Conservation (phyloP, 2,888 invertebrate genomes). For the Lymantria dispar region DNA sequence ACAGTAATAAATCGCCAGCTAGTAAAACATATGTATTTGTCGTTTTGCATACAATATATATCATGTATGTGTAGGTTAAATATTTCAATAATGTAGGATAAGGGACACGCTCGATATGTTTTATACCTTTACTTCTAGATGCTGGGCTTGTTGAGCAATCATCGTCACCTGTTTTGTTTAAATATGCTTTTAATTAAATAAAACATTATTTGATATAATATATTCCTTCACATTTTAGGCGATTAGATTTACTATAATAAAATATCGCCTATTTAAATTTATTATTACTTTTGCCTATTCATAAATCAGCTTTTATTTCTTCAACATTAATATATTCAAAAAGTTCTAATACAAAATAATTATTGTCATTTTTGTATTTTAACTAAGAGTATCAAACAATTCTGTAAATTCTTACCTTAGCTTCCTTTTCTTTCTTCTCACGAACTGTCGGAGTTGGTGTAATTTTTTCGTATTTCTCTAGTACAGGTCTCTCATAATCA, state of each 20-base stretch:
- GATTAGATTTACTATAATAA: too few species aligned
- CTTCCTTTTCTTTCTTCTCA: conserved; percentile 74
- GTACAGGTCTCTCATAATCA: conserved; percentile 89
- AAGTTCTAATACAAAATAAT: too few species aligned
- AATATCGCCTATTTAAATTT: too few species aligned
- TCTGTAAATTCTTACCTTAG: conserved; percentile 46
- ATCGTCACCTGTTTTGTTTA: conserved; percentile 61
- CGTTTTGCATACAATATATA: neutral
- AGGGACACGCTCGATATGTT: conserved; percentile 8
- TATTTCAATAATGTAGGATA: conserved; percentile 4
- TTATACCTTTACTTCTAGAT: conserved; percentile 70
- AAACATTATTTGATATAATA: neutral
- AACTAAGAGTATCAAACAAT: neutral
- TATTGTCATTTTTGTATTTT: too few species aligned
- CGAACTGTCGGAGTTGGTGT: conserved; percentile 68
- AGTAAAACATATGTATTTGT: neutral
- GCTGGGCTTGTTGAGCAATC: conserved; percentile 57
- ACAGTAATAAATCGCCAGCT: too few species aligned
- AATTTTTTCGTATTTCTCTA: conserved; percentile 87
- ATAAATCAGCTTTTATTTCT: too few species aligned
- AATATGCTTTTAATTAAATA: conserved; percentile 19
- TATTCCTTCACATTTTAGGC: too few species aligned
- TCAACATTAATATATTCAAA: too few species aligned
- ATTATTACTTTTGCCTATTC: too few species aligned
- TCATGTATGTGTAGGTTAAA: conserved; percentile 14